These are phyloP conservation scores for Anoplopoma fimbria DNA, from an alignment of 2,113 vertebrate species.

Conservation along the genomic window DNA sequence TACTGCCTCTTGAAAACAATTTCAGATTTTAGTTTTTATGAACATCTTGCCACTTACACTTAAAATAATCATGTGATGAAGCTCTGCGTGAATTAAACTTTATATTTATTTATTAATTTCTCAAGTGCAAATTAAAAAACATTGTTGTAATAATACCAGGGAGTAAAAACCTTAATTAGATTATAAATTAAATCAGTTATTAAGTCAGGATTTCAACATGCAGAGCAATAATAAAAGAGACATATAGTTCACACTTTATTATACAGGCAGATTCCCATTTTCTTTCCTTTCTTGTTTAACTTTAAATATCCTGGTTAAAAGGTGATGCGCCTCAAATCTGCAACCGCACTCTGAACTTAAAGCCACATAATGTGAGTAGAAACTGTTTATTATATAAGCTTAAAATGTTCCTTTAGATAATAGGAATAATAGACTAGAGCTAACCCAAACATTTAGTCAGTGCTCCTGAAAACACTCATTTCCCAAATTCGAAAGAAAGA, in stretches of 20 bases:
- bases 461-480: not conserved
- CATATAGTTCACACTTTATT: not conserved
- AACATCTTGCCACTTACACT: not conserved
- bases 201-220: not conserved
- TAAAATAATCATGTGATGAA: too few relatives aligned
- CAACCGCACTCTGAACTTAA: not conserved
- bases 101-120: not conserved
- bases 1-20: not conserved
- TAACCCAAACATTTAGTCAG: not conserved
- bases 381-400: too few relatives aligned
- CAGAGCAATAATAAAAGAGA: not conserved
- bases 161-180: not conserved
- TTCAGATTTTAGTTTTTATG: not conserved
- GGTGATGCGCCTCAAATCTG: not conserved
- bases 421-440: not conserved
- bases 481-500: not conserved
- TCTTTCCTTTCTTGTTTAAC: not conserved
- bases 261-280: not conserved
- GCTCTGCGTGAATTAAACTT: not conserved
- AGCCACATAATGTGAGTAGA: too few relatives aligned
- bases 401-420: too few relatives aligned
- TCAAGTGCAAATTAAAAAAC: not conserved
- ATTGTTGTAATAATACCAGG: not conserved
- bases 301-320: constrained; percentile 6
- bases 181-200: not conserved